These are phyloP conservation scores for Alloplasta piceator DNA, from an alignment of 2,888 invertebrate genomes.

Conservation along the genomic window DNA sequence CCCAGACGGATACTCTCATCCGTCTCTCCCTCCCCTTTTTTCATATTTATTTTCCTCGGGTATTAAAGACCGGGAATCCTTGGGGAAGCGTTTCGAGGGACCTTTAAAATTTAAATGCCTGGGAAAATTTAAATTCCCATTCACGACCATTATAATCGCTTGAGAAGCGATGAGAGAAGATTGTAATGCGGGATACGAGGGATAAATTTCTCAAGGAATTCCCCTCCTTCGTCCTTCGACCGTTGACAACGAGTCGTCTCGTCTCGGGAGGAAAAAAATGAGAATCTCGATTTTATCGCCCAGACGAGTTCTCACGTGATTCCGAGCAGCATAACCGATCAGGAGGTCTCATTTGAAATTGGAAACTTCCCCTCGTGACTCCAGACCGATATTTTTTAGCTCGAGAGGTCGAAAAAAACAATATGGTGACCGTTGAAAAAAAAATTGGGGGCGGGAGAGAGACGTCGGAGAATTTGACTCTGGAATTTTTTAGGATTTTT, in stretches of 20 bases:
- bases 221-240: not conserved
- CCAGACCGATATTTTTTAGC: not conserved
- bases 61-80: slow-evolving; percentile 28
- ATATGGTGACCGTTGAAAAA: slow-evolving; percentile 8
- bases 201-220: slow-evolving; percentile 43
- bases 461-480: slow-evolving; percentile 13
- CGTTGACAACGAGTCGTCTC: slow-evolving; percentile 26
- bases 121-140: not conserved
- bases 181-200: not conserved
- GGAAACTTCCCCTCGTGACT: slow-evolving; percentile 40
- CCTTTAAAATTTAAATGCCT: slow-evolving; percentile 46
- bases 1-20: slow-evolving; percentile 1
- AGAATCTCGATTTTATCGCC: slow-evolving; percentile 68
- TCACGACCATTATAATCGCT: not conserved
- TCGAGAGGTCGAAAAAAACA: slow-evolving; percentile 6
- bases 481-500: slow-evolving; percentile 32
- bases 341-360: slow-evolving; percentile 65
- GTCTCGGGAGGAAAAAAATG: slow-evolving; percentile 36
- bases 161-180: no score
- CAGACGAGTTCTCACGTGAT: slow-evolving; percentile 66
- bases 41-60: slow-evolving; percentile 14
- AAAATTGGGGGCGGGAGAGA: not conserved
- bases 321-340: slow-evolving; percentile 67
- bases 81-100: slow-evolving; percentile 10
- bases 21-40: no score